Percentiles rank a stretch among this genome's conserved stretches.
Conservation (phyloP, 2,888 invertebrate species). For the Miltochrista miniata region DNA sequence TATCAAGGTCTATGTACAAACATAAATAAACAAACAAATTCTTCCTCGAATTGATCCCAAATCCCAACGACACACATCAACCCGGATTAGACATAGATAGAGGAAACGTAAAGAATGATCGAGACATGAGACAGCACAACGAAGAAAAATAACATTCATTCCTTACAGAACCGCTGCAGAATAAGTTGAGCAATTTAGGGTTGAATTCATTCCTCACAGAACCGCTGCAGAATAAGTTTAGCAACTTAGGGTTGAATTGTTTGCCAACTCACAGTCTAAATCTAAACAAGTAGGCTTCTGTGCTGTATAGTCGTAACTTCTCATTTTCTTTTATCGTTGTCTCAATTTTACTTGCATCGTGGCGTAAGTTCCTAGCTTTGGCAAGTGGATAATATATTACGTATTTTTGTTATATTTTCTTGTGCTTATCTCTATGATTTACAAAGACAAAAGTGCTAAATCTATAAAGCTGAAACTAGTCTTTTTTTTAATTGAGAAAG, state of each 20-base stretch:
- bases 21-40: too few species aligned
- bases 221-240: conserved; percentile 48
- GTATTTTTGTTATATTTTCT: too few species aligned
- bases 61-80: conserved; percentile 32
- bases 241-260: conserved; percentile 62
- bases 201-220: conserved; percentile 52
- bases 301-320: conserved; percentile 5
- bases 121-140: conserved; percentile 74
- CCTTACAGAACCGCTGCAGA: conserved; percentile 41
- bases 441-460: too few species aligned
- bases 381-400: too few species aligned
- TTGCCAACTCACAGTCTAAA: conserved; percentile 19
- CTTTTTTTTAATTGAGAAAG: too few species aligned
- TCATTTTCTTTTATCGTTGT: conserved; percentile 10
- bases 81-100: conserved; percentile 50
- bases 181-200: conserved; percentile 61
- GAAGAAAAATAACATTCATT: conserved; percentile 61
- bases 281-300: conserved; percentile 1
- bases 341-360: background rate
- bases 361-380: too few species aligned
- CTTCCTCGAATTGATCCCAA: too few species aligned
- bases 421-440: too few species aligned
- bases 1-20: too few species aligned
- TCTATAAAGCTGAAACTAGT: too few species aligned
- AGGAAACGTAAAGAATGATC: conserved; percentile 79